phyloP scores from a whole-genome alignment of 2,113 vertebrate genomes.

The Carassius gibelio region DNA sequence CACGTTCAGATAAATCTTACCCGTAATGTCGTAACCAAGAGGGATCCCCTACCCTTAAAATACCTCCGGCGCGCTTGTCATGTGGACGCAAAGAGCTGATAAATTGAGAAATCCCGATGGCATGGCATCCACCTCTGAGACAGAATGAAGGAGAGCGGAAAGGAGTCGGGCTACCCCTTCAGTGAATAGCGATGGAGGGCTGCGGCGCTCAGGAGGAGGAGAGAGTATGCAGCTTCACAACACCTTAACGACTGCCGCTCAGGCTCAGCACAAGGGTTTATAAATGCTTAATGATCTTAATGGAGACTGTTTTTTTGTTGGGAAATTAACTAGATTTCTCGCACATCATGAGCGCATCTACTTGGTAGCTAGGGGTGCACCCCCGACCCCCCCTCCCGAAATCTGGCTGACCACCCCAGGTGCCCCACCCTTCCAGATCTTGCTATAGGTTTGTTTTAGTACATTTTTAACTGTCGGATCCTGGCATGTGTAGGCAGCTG shows the following conservation, averaged over 20 bases:
- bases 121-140: slow-evolving; percentile 26
- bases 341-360: too few relatives aligned
- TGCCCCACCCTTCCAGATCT: too few relatives aligned
- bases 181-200: slow-evolving; percentile 26
- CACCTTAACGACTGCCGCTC: not conserved
- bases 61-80: not conserved
- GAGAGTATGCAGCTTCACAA: slow-evolving; percentile 11
- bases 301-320: not conserved
- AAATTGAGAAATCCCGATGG: not conserved
- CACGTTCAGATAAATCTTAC: slow-evolving; percentile 40
- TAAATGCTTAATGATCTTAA: not conserved
- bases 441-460: too few relatives aligned
- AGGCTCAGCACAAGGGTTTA: not conserved
- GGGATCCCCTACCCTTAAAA: slow-evolving; percentile 25
- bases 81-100: not conserved
- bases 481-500: too few relatives aligned
- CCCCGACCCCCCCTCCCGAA: too few relatives aligned
- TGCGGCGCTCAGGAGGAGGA: slow-evolving; percentile 4
- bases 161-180: not conserved
- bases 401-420: too few relatives aligned
- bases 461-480: too few relatives aligned
- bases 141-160: not conserved
- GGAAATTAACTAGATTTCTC: not conserved
- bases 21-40: slow-evolving; percentile 23
- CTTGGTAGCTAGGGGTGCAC: too few relatives aligned